Base-by-base conservation (phyloP, 2,888 invertebrate species). In the Elysia crispata region DNA sequence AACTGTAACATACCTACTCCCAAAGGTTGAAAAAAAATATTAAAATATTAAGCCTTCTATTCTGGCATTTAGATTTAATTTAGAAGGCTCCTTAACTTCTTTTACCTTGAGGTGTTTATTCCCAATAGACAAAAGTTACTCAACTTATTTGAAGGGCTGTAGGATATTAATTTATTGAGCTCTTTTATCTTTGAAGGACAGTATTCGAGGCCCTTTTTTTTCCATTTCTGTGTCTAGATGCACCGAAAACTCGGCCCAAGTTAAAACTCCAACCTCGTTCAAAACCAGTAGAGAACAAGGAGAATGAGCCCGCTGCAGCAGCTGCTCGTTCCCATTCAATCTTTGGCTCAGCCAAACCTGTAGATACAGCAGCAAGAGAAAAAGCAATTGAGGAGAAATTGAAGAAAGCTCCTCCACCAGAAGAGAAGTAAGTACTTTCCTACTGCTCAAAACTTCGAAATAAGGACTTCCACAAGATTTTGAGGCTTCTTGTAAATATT, bases 341-440 rank as follows among this genome's bases (percentile, higher is more conserved):
- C 86, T 98, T 98, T 91, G 98, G 98, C n/a, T 95, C 95, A 49
- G 98, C 98, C 25, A 97, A 96, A 91, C 98, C 98, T 0, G 98
- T 98, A 0, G 97, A 98, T 91, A 98, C 98, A 1, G 95, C 96
- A 76, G 95, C 96, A 69, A 94, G 96, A 87, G 97, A 98, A 89
- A 94, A 96, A 77, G 96, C 97, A 93, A 98, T 98, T 84, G 98
- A 98, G 91, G 96, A 97, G 66, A 82, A 82, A 30, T n/a, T 84
- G 62, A 77, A 77, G 31, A 76, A 80, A 49, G 72, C 41, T 11
- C 41, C 41, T 41, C 28, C n/a, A 15, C 15, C 23, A n/a, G 20
- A 18, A 41, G n/a, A 28, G 33, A 41, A 41, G 41, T 41, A 41
- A 41, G 41, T 41, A 41, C 25, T 62, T 18, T 20, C 0, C 31